Conservation (phyloP, 2,888 invertebrate genomes). For the Dysmachus trigonus region DNA sequence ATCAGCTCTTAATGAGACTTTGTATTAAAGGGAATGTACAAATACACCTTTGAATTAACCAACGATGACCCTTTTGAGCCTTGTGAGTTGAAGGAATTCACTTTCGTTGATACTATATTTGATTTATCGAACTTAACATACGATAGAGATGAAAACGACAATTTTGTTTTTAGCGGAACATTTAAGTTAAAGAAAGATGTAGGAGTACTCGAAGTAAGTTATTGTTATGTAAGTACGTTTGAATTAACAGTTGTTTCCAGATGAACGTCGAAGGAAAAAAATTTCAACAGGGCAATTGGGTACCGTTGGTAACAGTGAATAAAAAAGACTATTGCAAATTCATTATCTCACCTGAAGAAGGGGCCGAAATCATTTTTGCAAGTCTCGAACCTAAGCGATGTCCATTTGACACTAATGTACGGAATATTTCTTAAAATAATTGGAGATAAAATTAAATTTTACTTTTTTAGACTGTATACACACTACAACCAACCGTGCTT, state of each 20-base stretch:
- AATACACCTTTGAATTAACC: background rate
- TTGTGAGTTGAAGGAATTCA: background rate
- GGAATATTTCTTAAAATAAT: background rate
- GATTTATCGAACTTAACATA: background rate
- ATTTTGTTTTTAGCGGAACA: background rate
- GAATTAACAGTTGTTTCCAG: background rate
- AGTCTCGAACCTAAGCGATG: background rate
- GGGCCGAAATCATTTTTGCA: background rate
- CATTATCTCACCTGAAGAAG: background rate
- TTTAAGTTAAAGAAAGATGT: background rate
- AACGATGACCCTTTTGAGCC: background rate
- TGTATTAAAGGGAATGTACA: background rate
- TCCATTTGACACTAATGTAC: background rate
- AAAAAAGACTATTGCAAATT: background rate
- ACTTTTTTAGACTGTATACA: background rate
- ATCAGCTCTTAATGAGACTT: background rate
- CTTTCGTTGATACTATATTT: background rate
- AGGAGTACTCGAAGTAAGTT: background rate
- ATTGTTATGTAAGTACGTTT: background rate
- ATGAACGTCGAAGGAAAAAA: background rate
- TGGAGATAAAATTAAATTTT: background rate
- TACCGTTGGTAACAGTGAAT: background rate
- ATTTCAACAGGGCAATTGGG: background rate
- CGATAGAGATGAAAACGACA: background rate
- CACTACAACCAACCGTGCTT: background rate